phyloP scores from a whole-genome alignment of 2,888 invertebrate species.

The Rhimphoctona megacephalus region DNA sequence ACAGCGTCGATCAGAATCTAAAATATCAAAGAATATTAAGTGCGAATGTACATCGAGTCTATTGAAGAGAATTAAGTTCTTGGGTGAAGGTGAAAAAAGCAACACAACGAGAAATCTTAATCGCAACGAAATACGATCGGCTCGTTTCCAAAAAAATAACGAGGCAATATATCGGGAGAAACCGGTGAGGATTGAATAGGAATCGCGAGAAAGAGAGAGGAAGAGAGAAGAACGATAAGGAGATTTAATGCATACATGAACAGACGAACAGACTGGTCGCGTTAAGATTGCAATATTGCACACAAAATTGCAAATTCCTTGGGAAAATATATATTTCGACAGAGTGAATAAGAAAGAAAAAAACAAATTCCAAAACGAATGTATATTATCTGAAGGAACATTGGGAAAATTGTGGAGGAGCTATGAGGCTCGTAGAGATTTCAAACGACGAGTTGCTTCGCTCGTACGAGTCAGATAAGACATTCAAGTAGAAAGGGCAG shows the following conservation, averaged over 20 bases:
- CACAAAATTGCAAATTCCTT: slow-evolving; percentile 8
- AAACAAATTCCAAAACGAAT: slow-evolving; percentile 18
- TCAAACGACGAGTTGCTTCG: slow-evolving; percentile 55
- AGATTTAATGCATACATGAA: slow-evolving; percentile 43
- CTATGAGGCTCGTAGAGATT: slow-evolving; percentile 57
- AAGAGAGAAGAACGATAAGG: slow-evolving; percentile 56
- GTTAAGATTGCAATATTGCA: slow-evolving; percentile 63
- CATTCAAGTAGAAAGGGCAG: slow-evolving; percentile 42
- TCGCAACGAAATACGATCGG: slow-evolving; percentile 61
- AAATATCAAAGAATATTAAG: background rate
- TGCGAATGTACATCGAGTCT: background rate
- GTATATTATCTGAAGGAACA: slow-evolving; percentile 10
- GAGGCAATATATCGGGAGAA: background rate
- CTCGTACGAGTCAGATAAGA: slow-evolving; percentile 47
- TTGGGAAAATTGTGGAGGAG: slow-evolving; percentile 28
- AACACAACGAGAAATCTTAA: slow-evolving; percentile 37
- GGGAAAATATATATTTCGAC: slow-evolving; percentile 5
- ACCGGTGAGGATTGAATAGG: slow-evolving; percentile 10
- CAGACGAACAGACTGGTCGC: slow-evolving; percentile 23
- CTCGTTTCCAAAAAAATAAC: slow-evolving; percentile 2
- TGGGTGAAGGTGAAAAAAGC: slow-evolving; percentile 11
- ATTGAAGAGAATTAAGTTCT: slow-evolving; percentile 35
- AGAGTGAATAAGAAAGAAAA: background rate
- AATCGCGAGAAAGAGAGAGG: slow-evolving; percentile 1
- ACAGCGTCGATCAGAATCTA: background rate